A percentile compares a stretch with the other conserved stretches of the same genome.
These are phyloP conservation scores for Epirrhoe tristata DNA, from an alignment of 2,888 invertebrate genomes.

Conservation along the genomic window DNA sequence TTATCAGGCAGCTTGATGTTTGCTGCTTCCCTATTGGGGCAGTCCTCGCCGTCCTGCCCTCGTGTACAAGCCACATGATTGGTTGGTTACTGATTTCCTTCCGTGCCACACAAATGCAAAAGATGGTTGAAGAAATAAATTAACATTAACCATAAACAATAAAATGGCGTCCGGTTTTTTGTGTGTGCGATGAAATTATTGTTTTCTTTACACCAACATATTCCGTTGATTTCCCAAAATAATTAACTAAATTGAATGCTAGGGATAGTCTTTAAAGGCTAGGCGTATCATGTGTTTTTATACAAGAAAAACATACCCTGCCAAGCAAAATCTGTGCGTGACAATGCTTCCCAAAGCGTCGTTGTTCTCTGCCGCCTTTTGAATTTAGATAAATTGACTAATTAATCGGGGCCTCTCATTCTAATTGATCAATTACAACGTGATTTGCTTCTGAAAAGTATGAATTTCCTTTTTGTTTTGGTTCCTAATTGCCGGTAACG, in stretches of 20 bases:
- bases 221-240: conserved; percentile 51
- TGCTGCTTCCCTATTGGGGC: too few relatives aligned
- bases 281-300: conserved; percentile 48
- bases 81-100: not conserved
- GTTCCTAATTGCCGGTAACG: conserved; percentile 56
- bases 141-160: conserved; percentile 80
- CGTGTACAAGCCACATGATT: too few relatives aligned
- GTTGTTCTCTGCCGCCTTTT: conserved; percentile 79
- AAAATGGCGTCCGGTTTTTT: conserved; percentile 85
- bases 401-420: conserved; percentile 58
- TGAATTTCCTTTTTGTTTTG: conserved; percentile 53
- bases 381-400: conserved; percentile 67
- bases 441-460: conserved; percentile 47
- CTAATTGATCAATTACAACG: conserved; percentile 49
- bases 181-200: conserved; percentile 83
- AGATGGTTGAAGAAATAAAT: conserved; percentile 51
- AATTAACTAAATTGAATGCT: conserved; percentile 46
- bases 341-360: conserved; percentile 77
- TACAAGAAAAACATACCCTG: conserved; percentile 46
- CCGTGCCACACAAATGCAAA: conserved; percentile 29
- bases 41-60: too few relatives aligned
- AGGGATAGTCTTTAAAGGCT: conserved; percentile 51
- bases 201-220: conserved; percentile 69
- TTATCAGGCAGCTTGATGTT: too few relatives aligned
- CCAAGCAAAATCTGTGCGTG: conserved; percentile 68